These are phyloP conservation scores for Fulmarus glacialis DNA, from an alignment of 2,113 vertebrate species.

Conservation along the genomic window DNA sequence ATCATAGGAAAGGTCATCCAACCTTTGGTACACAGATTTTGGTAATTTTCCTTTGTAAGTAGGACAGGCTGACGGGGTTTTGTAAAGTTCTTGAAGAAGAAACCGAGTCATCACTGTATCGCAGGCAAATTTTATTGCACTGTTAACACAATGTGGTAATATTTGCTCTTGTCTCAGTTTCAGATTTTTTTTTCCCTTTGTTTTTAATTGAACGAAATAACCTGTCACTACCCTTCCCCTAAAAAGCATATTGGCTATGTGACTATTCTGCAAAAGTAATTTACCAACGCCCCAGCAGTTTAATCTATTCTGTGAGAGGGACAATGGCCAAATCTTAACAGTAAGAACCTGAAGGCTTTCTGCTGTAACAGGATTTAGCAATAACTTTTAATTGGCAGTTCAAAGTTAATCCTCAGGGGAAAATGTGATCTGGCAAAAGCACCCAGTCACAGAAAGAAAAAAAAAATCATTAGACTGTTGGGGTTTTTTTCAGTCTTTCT, in stretches of 20 bases:
- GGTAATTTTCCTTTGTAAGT: background rate
- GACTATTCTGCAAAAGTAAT: background rate
- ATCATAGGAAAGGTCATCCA: background rate
- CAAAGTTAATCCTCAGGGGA: slow-evolving; percentile 62
- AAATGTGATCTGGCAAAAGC: slow-evolving; percentile 51
- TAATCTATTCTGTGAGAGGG: slow-evolving; percentile 7
- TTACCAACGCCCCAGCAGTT: background rate
- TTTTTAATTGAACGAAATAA: background rate
- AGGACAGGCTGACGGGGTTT: background rate
- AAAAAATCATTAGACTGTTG: background rate
- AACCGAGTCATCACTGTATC: background rate
- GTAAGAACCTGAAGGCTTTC: slow-evolving; percentile 59
- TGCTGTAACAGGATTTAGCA: slow-evolving; percentile 65
- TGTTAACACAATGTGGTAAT: background rate
- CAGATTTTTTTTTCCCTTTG: background rate
- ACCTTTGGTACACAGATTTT: background rate
- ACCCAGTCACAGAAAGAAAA: background rate
- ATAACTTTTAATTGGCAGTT: slow-evolving; percentile 71
- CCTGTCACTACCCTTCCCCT: background rate
- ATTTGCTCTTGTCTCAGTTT: background rate
- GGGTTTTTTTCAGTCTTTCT: background rate
- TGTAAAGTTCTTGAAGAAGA: background rate
- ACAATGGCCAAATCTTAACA: slow-evolving; percentile 7
- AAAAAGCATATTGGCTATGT: background rate
- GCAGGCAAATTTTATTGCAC: background rate